Conservation (phyloP, 2,797 vertebrate genomes). For the Coregonus ussuriensis region DNA sequence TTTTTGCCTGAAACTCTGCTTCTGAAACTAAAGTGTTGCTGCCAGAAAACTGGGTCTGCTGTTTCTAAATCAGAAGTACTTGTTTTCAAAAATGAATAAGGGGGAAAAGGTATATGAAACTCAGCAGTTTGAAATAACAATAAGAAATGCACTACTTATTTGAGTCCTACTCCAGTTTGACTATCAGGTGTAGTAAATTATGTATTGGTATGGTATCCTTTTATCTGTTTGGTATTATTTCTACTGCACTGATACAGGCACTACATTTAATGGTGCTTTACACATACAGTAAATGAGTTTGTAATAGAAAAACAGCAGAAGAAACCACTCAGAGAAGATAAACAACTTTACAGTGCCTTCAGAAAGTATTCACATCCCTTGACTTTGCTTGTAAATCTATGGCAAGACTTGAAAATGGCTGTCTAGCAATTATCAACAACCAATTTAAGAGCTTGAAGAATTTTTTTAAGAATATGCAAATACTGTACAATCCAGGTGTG, state of each 20-base stretch:
- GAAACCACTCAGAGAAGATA: not conserved
- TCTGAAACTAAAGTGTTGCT: conserved; percentile 9
- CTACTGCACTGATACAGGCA: not conserved
- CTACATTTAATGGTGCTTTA: not conserved
- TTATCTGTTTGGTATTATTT: not conserved
- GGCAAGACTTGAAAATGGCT: too few species aligned
- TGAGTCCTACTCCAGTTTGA: not conserved
- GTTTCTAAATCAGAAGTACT: conserved; percentile 17
- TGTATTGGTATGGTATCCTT: not conserved
- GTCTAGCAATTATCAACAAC: too few species aligned
- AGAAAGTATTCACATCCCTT: too few species aligned
- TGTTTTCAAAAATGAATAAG: not conserved
- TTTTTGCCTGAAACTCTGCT: not conserved
- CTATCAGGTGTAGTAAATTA: conserved; percentile 9
- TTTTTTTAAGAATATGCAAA: too few species aligned
- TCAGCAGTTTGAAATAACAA: conserved; percentile 18
- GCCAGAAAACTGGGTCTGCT: conserved; percentile 7
- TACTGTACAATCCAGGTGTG: too few species aligned
- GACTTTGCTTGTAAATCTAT: too few species aligned
- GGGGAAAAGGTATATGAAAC: not conserved
- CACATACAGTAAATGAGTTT: not conserved
- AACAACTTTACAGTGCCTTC: not conserved
- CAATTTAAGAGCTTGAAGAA: too few species aligned
- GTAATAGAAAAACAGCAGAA: not conserved
- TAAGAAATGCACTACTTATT: not conserved